These are phyloP conservation scores for Lagorchestes hirsutus DNA, from an alignment of 2,797 vertebrate genomes.

Conservation along the genomic window DNA sequence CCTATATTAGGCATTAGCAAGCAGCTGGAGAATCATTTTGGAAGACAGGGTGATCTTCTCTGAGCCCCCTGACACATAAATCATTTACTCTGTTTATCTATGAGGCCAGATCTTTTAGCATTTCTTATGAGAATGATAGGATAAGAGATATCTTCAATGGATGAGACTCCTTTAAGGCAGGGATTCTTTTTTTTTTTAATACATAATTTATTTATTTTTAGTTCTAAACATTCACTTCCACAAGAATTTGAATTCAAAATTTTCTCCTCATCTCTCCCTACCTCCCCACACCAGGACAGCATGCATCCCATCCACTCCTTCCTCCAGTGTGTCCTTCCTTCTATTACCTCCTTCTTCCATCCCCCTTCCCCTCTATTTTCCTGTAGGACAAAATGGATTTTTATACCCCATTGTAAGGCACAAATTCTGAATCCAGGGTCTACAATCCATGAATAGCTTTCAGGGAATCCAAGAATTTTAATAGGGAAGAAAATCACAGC, in stretches of 20 bases:
- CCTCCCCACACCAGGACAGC: too few relatives aligned
- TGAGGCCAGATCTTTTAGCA: neutral
- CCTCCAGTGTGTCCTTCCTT: too few relatives aligned
- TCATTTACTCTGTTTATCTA: neutral
- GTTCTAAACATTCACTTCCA: too few relatives aligned
- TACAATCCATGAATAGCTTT: neutral
- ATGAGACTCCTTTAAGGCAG: neutral
- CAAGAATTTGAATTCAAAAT: too few relatives aligned
- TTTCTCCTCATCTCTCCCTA: too few relatives aligned
- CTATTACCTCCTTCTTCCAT: too few relatives aligned
- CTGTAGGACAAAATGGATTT: too few relatives aligned
- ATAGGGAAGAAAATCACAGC: neutral
- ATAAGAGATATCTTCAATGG: neutral
- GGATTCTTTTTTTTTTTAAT: neutral
- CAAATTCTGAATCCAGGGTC: neutral
- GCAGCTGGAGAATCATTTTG: neutral
- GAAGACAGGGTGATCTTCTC: neutral
- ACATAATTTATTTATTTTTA: too few relatives aligned
- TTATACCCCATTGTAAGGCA: too few relatives aligned
- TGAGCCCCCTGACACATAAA: neutral
- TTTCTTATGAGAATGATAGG: neutral
- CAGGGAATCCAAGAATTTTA: neutral
- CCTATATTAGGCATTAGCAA: neutral
- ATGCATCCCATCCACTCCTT: too few relatives aligned
- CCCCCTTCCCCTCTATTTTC: too few relatives aligned